phyloP scores from a whole-genome alignment of 2,113 vertebrate genomes.

The Leucoraja erinaceus region DNA sequence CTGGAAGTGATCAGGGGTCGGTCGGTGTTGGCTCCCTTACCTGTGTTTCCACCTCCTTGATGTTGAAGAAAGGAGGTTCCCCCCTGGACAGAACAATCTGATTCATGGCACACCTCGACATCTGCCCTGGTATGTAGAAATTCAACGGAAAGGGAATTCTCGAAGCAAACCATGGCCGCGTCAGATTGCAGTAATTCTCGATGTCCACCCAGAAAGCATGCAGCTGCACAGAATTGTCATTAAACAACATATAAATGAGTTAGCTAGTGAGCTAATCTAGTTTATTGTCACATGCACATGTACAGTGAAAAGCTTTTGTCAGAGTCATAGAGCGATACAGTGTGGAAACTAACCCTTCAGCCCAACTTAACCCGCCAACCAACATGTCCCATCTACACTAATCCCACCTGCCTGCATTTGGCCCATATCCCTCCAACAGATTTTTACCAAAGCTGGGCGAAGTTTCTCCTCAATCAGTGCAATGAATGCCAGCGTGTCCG shows the following conservation, averaged over 20 bases:
- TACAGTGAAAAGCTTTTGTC: no score
- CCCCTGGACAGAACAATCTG: constrained; percentile 83
- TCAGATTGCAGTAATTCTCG: constrained; percentile 86
- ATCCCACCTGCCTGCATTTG: no score
- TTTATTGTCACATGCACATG: no score
- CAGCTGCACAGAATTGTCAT: constrained; percentile 57
- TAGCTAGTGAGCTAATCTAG: no score
- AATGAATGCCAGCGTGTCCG: constrained; percentile 90
- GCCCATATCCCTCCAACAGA: no score
- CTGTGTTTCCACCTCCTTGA: constrained; percentile 86
- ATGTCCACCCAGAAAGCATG: constrained; percentile 97
- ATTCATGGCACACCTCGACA: constrained; percentile 71
- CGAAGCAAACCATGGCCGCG: constrained; percentile 89
- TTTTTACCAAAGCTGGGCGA: constrained; percentile 74
- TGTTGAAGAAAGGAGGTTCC: constrained; percentile 69
- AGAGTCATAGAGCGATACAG: no score
- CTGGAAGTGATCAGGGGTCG: background rate
- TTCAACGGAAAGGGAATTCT: constrained; percentile 83
- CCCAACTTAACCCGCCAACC: no score
- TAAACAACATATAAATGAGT: background rate
- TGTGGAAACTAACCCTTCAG: no score
- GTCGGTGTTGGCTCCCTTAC: constrained; percentile 50
- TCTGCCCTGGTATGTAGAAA: constrained; percentile 75
- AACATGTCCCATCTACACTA: no score
- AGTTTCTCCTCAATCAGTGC: constrained; percentile 92